These are phyloP conservation scores for Acanthoscelides obtectus DNA, from an alignment of 2,888 invertebrate genomes.

Conservation along the genomic window DNA sequence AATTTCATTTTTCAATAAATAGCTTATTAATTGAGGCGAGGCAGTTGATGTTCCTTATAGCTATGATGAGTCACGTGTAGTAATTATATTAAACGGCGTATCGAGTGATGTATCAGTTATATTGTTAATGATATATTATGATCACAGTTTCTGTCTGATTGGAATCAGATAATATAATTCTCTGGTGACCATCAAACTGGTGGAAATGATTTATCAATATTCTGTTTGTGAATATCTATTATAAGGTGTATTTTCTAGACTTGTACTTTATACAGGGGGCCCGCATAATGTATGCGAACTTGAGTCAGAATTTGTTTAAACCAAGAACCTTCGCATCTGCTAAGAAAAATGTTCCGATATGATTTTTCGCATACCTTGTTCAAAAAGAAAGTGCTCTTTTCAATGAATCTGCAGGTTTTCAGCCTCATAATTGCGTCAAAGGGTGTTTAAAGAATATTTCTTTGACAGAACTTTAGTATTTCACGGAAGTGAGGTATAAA, in stretches of 20 bases:
- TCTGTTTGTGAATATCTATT: not conserved
- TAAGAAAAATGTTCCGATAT: too few relatives aligned
- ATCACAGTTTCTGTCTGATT: not conserved
- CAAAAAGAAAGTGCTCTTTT: too few relatives aligned
- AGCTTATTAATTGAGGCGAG: not conserved
- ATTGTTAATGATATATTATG: not conserved
- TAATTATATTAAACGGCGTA: not conserved
- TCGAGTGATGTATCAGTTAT: not conserved
- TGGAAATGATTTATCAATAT: not conserved
- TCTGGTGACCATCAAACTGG: not conserved
- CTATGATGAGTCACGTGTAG: not conserved
- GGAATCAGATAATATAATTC: not conserved
- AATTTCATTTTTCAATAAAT: not conserved
- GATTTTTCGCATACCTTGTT: too few relatives aligned
- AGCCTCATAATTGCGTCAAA: too few relatives aligned
- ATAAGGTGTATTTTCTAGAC: not conserved
- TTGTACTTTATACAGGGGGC: not conserved
- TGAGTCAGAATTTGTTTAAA: too few relatives aligned
- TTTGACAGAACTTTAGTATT: too few relatives aligned
- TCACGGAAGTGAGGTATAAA: too few relatives aligned
- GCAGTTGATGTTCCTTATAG: not conserved
- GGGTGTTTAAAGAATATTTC: too few relatives aligned
- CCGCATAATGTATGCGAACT: too few relatives aligned
- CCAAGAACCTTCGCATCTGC: too few relatives aligned
- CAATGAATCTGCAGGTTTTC: too few relatives aligned